Evolutionary conservation across 1,140 invertebrate species (phyloP), one percentile per base, ranked within the genome.

Genomic region (Sinonovacula constricta): DNA sequence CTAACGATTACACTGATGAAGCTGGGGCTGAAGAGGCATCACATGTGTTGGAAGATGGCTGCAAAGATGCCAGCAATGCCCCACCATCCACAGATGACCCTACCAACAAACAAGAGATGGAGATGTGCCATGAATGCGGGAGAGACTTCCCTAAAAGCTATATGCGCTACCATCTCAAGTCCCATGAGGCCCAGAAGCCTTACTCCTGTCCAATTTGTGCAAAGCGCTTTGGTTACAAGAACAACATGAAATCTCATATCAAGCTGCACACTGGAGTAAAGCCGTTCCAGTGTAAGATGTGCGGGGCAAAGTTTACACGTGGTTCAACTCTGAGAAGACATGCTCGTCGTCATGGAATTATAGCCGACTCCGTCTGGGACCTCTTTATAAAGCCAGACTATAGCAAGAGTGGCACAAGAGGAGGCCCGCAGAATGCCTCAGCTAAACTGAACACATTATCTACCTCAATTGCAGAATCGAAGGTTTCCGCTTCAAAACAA

Each of bases 161-260:
- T 71, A 83, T 88, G 65, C 81, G 83, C 22, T 86, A 83, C 51
- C 88, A 90, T 68, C 81, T 88, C 26, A 94, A 95, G 87, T 94
- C 94, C 1, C 89, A 90, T 78, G 85, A 86, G 22, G 85, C 82
- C 10, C 84, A 88, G 81, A 90, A 89, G 85, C 93, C 93, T 0
- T 93, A 92, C 83, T 91, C 91, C 4, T 94, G 93, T 79, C 88
- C 93, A 82, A 90, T 93, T 36, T 94, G 93, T 83, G 91, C 91
- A 68, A 92, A 93, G 87, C 90, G 92, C 3, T 94, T 94, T 85
- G 93, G 93, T 81, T 93, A 93, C 82, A 92, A 91, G 84, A 92
- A 92, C 80, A 92, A 92, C 62, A 88, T 93, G 77, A 91, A 91
- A 72, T 92, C 92, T 53, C 93, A 94, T 82, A 90, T 92, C 68